Base-by-base conservation (phyloP, 2,113 vertebrate genomes). In the Gobio gobio region DNA sequence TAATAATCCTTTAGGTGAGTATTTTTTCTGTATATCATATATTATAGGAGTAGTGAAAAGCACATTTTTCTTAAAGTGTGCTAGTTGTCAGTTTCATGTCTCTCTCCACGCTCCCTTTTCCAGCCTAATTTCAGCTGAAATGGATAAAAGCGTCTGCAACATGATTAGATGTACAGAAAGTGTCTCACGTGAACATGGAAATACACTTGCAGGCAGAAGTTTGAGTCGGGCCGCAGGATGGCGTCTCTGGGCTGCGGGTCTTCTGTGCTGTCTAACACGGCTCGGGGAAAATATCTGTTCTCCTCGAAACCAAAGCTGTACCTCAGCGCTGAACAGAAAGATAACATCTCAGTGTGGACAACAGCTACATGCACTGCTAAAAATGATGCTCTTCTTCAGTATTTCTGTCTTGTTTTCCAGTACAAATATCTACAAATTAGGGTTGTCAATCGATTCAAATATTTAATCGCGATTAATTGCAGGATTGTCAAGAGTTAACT, bases 161-260 rank as follows among this genome's bases (percentile, higher is more conserved):
- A 26, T 7, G 85, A 94, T 91, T 86, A 96, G 94, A 92, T 96
- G 85, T 22, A 95, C 94, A 0, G 96, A 94, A 96, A 95, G 73
- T 43, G 91, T 22, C 96, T 93, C 87, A 99, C 98, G 95, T 98
- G 91, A 22, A 99, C 96, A 0, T 96, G 96, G 92, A 99, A 98
- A 78, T 66, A 91, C 1, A 97, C 91, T 8, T 58, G 93, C 40
- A 95, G 92, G 26, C 98, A 99, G 56, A 79, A 90, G 64, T 93
- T 89, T 43, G 78, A 86, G 74, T 95, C 90, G 0, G 92, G 88
- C 0, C 56, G 85, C 18, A 98, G 90, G 6, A 49, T 29, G 85
- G 94, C 85, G 0, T 8, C 90, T 81, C 90, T 85, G 18, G 93
- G 93, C 0, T 92, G 87, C n/a, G 88, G 91, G 0, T 93, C 82